Evolutionary conservation across 2,797 vertebrate species (phyloP), one percentile per base, ranked within the genome.

Genomic region (Tiaroga cobitis): DNA sequence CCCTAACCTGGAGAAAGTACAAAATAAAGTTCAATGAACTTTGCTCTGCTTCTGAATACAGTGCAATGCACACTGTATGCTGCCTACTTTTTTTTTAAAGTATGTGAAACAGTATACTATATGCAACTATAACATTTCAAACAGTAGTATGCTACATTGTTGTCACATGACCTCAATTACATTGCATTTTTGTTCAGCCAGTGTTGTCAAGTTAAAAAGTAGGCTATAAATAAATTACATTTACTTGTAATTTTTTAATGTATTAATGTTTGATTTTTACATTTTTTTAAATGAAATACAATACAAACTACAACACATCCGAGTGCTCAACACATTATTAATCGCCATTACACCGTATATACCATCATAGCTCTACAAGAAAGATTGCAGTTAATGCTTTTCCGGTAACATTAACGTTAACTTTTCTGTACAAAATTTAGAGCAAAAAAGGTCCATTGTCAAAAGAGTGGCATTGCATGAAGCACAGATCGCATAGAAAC

Each of bases 1-100:
- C 97, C 11, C 97, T 95, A 85, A 96, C 96, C 96, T 96, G 85
- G 15, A 61, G 51, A 68, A 7, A 34, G 26, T 34, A 56, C 18
- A 59, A 74, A 69, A 75, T 5, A 0, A 79, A 80, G 11, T 51
- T 32, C 1, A 84, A 61, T 59, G 5, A 77, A 21, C 32, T n/a
- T 73, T 16, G 18, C 43, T 82, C 3, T 51, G n/a, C 26, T 70
- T 29, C 51, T 63, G 18, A 70, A 69, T 34, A 67, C 29, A 56
- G 15, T 8, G 24, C 0, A 51, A 29, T 51, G 43, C 10, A 46
- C 26, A 51, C 5, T 8, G 19, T 49, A 10, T 80, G 18, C 24
- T 37, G 0, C 16, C 18, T 46, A 13, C 6, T 1, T 56, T 56
- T 61, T 29, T 26, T 63, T 26, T 5, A 29, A 51, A 8, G 26